phyloP scores from a whole-genome alignment of 2,888 invertebrate species.

The Barypeithes pellucidus region DNA sequence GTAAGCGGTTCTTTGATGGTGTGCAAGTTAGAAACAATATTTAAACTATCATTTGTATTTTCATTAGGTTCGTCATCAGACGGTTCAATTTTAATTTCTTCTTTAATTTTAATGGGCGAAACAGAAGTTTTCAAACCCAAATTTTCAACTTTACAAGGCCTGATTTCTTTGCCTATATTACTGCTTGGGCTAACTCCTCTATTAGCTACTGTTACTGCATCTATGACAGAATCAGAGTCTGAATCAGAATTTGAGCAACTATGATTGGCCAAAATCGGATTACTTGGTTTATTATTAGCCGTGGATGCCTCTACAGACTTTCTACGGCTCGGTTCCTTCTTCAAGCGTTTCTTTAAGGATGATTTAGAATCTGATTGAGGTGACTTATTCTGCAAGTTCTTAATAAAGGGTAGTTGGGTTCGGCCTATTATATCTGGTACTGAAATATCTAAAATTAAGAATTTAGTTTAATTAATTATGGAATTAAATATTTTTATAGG shows the following conservation, averaged over 20 bases:
- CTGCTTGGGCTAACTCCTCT: constrained; percentile 8
- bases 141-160: constrained; percentile 53
- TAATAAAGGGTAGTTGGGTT: constrained; percentile 68
- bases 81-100: constrained; percentile 46
- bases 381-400: constrained; percentile 61
- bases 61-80: constrained; percentile 32
- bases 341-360: constrained; percentile 60
- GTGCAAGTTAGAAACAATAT: constrained; percentile 2
- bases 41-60: not conserved
- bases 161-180: constrained; percentile 39
- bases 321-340: constrained; percentile 57
- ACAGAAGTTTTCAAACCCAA: constrained; percentile 51
- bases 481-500: no score
- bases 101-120: constrained; percentile 44
- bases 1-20: constrained; percentile 51
- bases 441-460: constrained; percentile 73
- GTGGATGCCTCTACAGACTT: constrained; percentile 54
- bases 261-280: constrained; percentile 48
- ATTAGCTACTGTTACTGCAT: constrained; percentile 56
- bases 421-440: constrained; percentile 80
- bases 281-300: constrained; percentile 14
- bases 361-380: constrained; percentile 60
- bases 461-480: not conserved
- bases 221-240: constrained; percentile 64
- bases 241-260: constrained; percentile 68